These are phyloP conservation scores for Cyprichromis sp. DNA, from an alignment of 2,113 vertebrate species.

Conservation along the genomic window DNA sequence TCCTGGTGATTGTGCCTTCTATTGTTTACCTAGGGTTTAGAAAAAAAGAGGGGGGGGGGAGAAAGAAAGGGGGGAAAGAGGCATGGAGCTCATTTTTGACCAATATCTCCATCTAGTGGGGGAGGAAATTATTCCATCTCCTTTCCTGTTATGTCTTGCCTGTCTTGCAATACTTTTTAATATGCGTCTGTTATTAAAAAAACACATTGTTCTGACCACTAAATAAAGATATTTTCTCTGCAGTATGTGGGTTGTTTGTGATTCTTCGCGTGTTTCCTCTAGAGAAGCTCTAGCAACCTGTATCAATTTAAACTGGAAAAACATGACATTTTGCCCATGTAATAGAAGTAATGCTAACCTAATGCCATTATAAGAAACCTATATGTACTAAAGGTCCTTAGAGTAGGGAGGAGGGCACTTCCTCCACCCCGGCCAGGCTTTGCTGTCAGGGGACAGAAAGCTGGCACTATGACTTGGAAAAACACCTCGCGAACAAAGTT, in stretches of 20 bases:
- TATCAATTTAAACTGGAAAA: neutral
- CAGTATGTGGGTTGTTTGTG: neutral
- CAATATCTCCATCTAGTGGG: conserved; percentile 57
- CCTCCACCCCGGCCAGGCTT: neutral
- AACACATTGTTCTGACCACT: neutral
- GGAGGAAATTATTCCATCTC: neutral
- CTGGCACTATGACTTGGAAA: neutral
- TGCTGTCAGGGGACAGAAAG: neutral
- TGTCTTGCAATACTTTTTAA: neutral
- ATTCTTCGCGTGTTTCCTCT: neutral
- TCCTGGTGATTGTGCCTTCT: neutral
- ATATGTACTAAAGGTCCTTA: neutral
- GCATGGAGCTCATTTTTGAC: neutral
- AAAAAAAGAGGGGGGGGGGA: neutral
- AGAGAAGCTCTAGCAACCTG: neutral
- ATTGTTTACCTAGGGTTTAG: neutral
- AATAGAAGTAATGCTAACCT: neutral
- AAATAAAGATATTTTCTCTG: conserved; percentile 6
- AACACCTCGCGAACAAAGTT: conserved; percentile 3
- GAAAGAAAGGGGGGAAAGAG: neutral
- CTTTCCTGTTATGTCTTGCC: neutral
- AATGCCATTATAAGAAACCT: neutral
- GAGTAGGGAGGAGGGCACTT: neutral
- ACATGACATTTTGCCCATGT: neutral
- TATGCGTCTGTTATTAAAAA: neutral